phyloP scores from a whole-genome alignment of 2,888 invertebrate genomes.

The Hirtodrosophila histrioides region DNA sequence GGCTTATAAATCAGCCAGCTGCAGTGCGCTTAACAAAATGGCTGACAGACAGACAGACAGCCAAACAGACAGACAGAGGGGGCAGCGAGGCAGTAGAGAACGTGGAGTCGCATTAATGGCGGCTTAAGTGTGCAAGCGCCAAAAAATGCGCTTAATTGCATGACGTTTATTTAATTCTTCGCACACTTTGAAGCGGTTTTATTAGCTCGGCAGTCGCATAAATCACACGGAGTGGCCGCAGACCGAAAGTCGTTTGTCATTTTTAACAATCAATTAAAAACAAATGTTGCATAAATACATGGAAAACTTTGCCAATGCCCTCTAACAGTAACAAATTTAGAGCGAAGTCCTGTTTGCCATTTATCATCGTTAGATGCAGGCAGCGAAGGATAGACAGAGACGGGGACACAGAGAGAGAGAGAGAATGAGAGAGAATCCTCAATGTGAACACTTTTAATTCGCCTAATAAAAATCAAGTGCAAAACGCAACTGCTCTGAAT shows the following conservation, averaged over 20 bases:
- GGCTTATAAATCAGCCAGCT: constrained; percentile 75
- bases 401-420: neutral
- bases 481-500: constrained; percentile 38
- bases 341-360: constrained; percentile 46
- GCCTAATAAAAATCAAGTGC: constrained; percentile 50
- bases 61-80: neutral
- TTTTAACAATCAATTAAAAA: constrained; percentile 78
- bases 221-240: constrained; percentile 47
- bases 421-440: constrained; percentile 4
- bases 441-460: constrained; percentile 35
- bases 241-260: constrained; percentile 68
- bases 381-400: constrained; percentile 2
- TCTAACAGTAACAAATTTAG: constrained; percentile 51
- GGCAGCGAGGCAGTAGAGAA: neutral
- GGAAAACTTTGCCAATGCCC: constrained; percentile 49
- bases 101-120: constrained; percentile 62
- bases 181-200: constrained; percentile 55
- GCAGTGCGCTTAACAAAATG: constrained; percentile 57
- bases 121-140: constrained; percentile 62
- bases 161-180: constrained; percentile 56
- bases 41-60: constrained; percentile 47
- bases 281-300: constrained; percentile 79
- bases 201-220: constrained; percentile 67
- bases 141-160: constrained; percentile 62
- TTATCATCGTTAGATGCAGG: constrained; percentile 59